Evolutionary conservation across 2,888 invertebrate genomes (phyloP).

Genomic region (Nasonovia ribisnigri): DNA sequence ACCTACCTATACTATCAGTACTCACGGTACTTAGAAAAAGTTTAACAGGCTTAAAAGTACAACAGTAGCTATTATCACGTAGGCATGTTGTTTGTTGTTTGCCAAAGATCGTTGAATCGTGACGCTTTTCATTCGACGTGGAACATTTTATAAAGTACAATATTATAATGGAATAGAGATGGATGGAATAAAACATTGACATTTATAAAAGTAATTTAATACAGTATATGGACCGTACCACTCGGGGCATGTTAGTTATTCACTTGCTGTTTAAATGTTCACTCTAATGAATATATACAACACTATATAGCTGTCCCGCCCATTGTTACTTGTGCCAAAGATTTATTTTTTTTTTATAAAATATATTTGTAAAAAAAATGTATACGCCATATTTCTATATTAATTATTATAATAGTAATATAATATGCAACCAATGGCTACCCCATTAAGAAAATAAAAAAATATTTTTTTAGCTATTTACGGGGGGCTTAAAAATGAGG

Average conservation of each 20-base stretch:
- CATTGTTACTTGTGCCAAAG: too few species aligned
- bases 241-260: neutral
- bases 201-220: neutral
- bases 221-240: neutral
- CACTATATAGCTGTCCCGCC: neutral
- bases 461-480: too few species aligned
- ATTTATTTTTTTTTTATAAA: too few species aligned
- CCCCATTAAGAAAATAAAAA: too few species aligned
- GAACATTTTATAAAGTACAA: neutral
- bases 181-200: neutral
- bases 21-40: neutral
- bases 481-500: too few species aligned
- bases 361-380: too few species aligned
- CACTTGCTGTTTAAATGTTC: neutral
- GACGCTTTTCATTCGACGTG: neutral
- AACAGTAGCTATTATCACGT: neutral
- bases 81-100: neutral
- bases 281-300: neutral
- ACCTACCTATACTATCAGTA: neutral
- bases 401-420: too few species aligned
- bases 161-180: neutral
- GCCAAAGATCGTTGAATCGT: neutral
- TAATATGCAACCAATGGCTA: too few species aligned
- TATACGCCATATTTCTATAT: too few species aligned
- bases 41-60: neutral